Percentiles rank a stretch among this genome's conserved stretches.
Evolutionary conservation across 1,140 invertebrate genomes (phyloP).

Genomic region (Heliconius eleuchia): DNA sequence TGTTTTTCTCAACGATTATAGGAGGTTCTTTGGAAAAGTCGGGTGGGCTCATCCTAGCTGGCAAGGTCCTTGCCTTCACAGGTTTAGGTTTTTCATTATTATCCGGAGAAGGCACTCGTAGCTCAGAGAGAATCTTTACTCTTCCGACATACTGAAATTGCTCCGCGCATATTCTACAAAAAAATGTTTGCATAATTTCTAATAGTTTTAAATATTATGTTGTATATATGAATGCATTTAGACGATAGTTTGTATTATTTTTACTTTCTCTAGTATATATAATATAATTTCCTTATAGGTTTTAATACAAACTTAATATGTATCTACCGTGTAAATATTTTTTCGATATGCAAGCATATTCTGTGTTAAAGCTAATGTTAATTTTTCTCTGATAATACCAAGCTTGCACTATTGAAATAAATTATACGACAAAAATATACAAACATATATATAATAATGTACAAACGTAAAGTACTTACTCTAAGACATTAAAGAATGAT

Average conservation of each 20-base stretch:
- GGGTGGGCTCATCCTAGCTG: constrained; percentile 89
- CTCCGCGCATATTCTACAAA: constrained; percentile 88
- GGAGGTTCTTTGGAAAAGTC: constrained; percentile 81
- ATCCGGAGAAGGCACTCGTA: constrained; percentile 66
- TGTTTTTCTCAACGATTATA: constrained; percentile 77
- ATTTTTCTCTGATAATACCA: too few relatives aligned
- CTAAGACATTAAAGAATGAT: constrained; percentile 90
- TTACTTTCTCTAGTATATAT: too few relatives aligned
- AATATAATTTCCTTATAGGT: too few relatives aligned
- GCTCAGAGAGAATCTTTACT: constrained; percentile 84
- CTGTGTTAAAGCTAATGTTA: too few relatives aligned
- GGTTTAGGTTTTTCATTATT: constrained; percentile 81
- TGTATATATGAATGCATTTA: too few relatives aligned
- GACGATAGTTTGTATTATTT: too few relatives aligned
- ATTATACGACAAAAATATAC: too few relatives aligned
- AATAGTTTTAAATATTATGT: neutral
- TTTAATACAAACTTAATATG: too few relatives aligned
- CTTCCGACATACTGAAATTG: constrained; percentile 95
- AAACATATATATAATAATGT: too few relatives aligned
- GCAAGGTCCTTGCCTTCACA: constrained; percentile 84
- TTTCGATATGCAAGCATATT: too few relatives aligned
- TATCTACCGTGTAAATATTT: too few relatives aligned
- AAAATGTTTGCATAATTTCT: constrained; percentile 31
- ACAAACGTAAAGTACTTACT: constrained; percentile 82
- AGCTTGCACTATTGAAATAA: too few relatives aligned